Percentiles rank a stretch among this genome's conserved stretches.
Conservation (phyloP, 2,888 invertebrate species). For the Hoplodrina blanda region DNA sequence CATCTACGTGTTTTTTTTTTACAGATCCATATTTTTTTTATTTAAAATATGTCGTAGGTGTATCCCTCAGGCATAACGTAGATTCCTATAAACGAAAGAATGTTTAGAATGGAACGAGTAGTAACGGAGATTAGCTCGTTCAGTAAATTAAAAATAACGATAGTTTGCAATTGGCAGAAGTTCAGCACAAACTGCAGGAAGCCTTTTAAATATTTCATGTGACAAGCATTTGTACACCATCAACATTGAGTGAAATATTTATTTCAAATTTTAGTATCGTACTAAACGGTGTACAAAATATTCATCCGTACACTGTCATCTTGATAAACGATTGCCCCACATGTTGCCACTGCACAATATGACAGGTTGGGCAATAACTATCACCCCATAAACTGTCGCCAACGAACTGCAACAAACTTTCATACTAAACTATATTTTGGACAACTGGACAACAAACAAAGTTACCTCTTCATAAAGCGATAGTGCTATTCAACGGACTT, state of each 20-base stretch:
- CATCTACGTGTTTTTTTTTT: too few species aligned
- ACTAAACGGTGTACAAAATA: constrained; percentile 1
- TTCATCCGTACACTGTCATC: constrained; percentile 2
- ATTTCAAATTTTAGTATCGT: not conserved
- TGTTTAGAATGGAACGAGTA: too few species aligned
- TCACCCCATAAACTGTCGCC: constrained; percentile 37
- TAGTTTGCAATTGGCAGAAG: too few species aligned
- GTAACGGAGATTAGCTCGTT: too few species aligned
- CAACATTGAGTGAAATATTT: not conserved
- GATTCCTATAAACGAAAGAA: too few species aligned
- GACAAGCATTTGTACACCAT: too few species aligned
- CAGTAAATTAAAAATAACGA: too few species aligned
- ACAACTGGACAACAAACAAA: constrained; percentile 21
- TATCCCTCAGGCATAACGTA: too few species aligned
- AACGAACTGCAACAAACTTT: constrained; percentile 36
- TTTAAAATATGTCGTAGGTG: too few species aligned
- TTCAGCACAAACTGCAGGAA: too few species aligned
- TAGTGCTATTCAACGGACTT: constrained; percentile 26
- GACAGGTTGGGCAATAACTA: constrained; percentile 37
- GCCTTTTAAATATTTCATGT: too few species aligned
- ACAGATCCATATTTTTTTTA: too few species aligned
- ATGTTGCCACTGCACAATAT: constrained; percentile 14
- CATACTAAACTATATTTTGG: constrained; percentile 49
- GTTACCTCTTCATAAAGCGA: constrained; percentile 36
- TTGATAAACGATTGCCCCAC: constrained; percentile 27